These are phyloP conservation scores for Hycleus cichorii DNA, from an alignment of 1,140 invertebrate genomes.

Conservation along the genomic window DNA sequence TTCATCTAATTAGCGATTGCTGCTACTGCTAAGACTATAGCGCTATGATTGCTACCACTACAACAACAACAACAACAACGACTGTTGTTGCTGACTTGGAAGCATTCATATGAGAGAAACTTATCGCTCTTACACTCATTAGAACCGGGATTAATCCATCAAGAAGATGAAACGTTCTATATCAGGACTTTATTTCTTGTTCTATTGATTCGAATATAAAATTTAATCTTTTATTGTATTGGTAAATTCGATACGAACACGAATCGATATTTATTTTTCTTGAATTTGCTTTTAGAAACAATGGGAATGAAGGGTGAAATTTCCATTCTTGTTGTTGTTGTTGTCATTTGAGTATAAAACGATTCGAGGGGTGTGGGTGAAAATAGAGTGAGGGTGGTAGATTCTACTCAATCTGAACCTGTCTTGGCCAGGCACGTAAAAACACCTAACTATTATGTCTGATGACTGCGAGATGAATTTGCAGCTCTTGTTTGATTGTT, in stretches of 20 bases:
- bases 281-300: too few species aligned
- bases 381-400: background rate
- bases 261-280: too few species aligned
- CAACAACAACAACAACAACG: too few species aligned
- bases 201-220: too few species aligned
- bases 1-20: conserved; percentile 39
- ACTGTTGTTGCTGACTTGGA: conserved; percentile 27
- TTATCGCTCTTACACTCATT: conserved; percentile 40
- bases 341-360: too few species aligned
- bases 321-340: too few species aligned
- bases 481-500: conserved; percentile 25
- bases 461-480: conserved; percentile 20
- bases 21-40: too few species aligned
- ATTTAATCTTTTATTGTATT: too few species aligned
- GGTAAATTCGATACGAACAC: too few species aligned
- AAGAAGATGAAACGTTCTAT: conserved; percentile 10
- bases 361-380: too few species aligned
- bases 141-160: conserved; percentile 26
- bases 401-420: conserved; percentile 25
- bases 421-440: conserved; percentile 25
- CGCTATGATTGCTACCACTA: too few species aligned
- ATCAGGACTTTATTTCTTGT: background rate
- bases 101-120: conserved; percentile 34
- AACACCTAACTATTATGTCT: conserved; percentile 29
- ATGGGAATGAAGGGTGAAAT: too few species aligned